Base-by-base conservation (phyloP, 2,113 vertebrate genomes). In the Vulpes vulpes region DNA sequence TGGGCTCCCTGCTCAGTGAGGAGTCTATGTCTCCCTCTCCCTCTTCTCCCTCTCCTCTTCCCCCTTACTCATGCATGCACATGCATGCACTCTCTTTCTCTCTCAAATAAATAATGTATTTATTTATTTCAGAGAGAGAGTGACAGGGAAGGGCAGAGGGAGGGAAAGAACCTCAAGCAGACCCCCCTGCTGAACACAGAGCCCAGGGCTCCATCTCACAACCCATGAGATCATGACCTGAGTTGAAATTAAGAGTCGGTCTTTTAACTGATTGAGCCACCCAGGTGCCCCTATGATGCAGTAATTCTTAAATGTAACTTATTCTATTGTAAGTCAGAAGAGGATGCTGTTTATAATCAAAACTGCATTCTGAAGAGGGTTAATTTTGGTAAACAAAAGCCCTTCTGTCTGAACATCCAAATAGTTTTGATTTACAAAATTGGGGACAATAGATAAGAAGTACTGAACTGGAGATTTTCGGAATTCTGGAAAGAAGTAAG, bases 361-460 rank as follows among this genome's bases (percentile, higher is more conserved):
- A 92, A 53, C 62, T 59, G 10, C 57, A 96, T 94, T 92, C 92
- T 84, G 30, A 30, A 90, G 30, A 95, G 22, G 30, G 2, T 35
- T 89, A 55, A 80, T 92, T 62, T 90, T 43, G 6, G 5, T 51
- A 84, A 79, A 60, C 10, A 67, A 81, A 59, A 74, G 8, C 1
- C n/a, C 27, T 86, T 89, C 30, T 20, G 0, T 76, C 51, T 93
- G 35, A 91, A 79, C 0, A 86, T 43, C 30, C 2, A 30, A 74
- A 57, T 14, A 59, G 17, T 64, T 83, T 87, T 43, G 19, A 27
- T 32, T 92, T 87, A 83, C 22, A 69, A 74, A 87, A 84, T 87
- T 59, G 27, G 6, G 30, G 69, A 3, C 35, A 89, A 85, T 60
- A 57, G 23, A 19, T 60, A 73, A 91, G 20, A 1, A 83, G 14